Evolutionary conservation across 2,888 invertebrate genomes (phyloP).

Genomic region (Shargacucullia verbasci): DNA sequence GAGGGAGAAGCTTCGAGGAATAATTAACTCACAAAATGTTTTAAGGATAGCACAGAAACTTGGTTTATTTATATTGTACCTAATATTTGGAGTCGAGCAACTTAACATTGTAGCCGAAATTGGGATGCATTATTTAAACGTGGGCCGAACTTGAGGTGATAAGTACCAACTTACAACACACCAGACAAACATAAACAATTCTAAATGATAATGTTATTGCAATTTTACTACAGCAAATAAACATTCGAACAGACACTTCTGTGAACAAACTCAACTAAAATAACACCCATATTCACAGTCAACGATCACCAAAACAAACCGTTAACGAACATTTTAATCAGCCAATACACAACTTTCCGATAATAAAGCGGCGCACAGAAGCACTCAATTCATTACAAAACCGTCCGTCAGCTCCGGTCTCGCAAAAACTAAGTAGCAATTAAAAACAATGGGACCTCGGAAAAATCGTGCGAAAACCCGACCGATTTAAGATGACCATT

Average conservation of each 20-base stretch:
- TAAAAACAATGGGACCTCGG: slow-evolving; percentile 74
- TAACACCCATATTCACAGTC: slow-evolving; percentile 4
- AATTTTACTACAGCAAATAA: slow-evolving; percentile 7
- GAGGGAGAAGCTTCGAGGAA: slow-evolving; percentile 14
- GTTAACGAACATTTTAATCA: slow-evolving; percentile 43
- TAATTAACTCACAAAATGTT: slow-evolving; percentile 5
- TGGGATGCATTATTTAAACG: too few species aligned
- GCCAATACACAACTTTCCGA: slow-evolving; percentile 46
- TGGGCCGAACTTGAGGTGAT: neutral
- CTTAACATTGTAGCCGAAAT: too few species aligned
- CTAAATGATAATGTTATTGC: slow-evolving; percentile 6
- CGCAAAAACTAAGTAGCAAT: slow-evolving; percentile 76
- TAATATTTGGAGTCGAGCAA: too few species aligned
- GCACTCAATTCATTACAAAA: slow-evolving; percentile 68
- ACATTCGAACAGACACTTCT: slow-evolving; percentile 14
- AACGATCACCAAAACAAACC: slow-evolving; percentile 29
- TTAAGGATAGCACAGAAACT: neutral
- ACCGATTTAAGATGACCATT: slow-evolving; percentile 62
- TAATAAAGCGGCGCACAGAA: slow-evolving; percentile 40
- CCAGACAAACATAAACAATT: neutral
- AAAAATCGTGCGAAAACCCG: slow-evolving; percentile 65
- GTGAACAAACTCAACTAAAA: slow-evolving; percentile 10
- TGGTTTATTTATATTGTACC: too few species aligned
- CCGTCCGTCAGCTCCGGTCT: slow-evolving; percentile 56
- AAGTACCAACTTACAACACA: too few species aligned